phyloP scores from a whole-genome alignment of 2,888 invertebrate species.

The Azorinus chamasolen region DNA sequence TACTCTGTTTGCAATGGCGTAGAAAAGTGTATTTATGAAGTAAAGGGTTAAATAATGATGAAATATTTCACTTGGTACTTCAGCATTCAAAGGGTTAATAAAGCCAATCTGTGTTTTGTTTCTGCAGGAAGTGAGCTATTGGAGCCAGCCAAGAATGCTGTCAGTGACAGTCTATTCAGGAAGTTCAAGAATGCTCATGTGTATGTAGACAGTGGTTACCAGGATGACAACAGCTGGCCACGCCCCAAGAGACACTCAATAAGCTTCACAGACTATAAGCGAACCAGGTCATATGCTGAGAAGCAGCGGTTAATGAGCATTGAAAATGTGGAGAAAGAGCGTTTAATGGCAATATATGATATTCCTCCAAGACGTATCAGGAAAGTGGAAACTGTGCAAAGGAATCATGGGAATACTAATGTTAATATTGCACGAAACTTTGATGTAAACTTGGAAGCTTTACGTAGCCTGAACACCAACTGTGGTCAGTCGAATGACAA shows the following conservation, averaged over 20 bases:
- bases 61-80: no score
- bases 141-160: slow-evolving; percentile 62
- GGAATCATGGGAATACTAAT: slow-evolving; percentile 10
- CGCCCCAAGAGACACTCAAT: slow-evolving; percentile 80
- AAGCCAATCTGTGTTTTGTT: background rate
- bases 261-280: slow-evolving; percentile 79
- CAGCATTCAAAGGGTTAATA: background rate
- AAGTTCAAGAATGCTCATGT: slow-evolving; percentile 64
- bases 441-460: slow-evolving; percentile 53
- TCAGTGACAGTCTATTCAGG: slow-evolving; percentile 66
- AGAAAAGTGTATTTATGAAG: no score
- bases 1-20: no score
- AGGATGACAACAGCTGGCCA: slow-evolving; percentile 73
- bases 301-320: slow-evolving; percentile 75
- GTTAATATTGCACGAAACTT: slow-evolving; percentile 32
- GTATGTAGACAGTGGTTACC: slow-evolving; percentile 60
- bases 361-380: slow-evolving; percentile 76
- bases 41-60: no score
- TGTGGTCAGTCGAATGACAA: slow-evolving; percentile 44
- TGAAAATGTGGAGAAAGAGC: slow-evolving; percentile 76
- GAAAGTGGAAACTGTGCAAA: slow-evolving; percentile 68
- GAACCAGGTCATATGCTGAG: slow-evolving; percentile 69
- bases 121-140: slow-evolving; percentile 71
- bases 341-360: slow-evolving; percentile 79
- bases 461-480: slow-evolving; percentile 31